These are phyloP conservation scores for Phrynocephalus guinanensis DNA, from an alignment of 2,797 vertebrate genomes.

Conservation along the genomic window DNA sequence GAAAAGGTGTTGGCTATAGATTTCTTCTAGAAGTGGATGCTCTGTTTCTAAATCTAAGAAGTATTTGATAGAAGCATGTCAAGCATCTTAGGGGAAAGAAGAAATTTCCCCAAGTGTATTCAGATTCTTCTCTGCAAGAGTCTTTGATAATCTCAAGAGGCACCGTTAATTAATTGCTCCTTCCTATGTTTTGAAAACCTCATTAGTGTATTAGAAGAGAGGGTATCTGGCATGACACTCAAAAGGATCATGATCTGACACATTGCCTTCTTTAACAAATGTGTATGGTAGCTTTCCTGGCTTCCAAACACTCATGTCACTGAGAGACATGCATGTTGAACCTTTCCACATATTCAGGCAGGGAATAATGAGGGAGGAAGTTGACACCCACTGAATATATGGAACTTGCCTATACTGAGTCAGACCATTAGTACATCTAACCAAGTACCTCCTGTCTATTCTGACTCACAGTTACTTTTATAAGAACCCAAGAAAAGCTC, in stretches of 20 bases:
- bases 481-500: neutral
- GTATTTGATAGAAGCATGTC: neutral
- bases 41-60: conserved; percentile 13
- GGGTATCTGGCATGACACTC: conserved; percentile 43
- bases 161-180: conserved; percentile 43
- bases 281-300: conserved; percentile 45
- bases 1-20: neutral
- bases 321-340: neutral
- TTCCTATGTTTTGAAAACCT: conserved; percentile 53
- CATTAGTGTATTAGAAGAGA: conserved; percentile 57
- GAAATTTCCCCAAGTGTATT: conserved; percentile 7
- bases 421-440: neutral
- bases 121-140: conserved; percentile 10
- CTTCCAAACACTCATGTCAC: conserved; percentile 52
- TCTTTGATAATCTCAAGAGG: conserved; percentile 40
- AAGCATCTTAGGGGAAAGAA: neutral
- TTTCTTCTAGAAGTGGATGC: neutral
- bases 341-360: neutral
- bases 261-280: neutral
- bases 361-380: neutral
- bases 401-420: neutral
- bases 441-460: neutral
- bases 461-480: neutral
- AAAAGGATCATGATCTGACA: conserved; percentile 36
- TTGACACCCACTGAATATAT: neutral